Conservation (phyloP, 2,113 vertebrate genomes). For the Tetrax tetrax region DNA sequence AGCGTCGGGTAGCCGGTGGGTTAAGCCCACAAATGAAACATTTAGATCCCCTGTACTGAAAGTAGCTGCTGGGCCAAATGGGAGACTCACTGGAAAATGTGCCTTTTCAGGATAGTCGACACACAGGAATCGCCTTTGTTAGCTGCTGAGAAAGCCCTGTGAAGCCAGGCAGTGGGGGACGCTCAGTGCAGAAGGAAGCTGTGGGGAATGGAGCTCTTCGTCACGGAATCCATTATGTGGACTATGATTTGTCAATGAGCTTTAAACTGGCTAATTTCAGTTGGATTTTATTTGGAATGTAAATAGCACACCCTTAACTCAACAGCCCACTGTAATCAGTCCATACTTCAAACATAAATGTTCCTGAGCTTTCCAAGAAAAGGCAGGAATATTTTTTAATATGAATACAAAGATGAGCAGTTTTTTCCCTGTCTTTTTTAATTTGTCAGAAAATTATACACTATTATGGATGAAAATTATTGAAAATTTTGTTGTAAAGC, state of each 20-base stretch:
- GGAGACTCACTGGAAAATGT: neutral
- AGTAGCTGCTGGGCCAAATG: neutral
- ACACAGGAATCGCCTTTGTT: neutral
- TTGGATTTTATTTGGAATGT: neutral
- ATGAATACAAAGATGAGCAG: neutral
- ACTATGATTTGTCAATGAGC: neutral
- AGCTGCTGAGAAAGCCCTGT: neutral
- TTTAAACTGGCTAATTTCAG: neutral
- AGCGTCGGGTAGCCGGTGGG: neutral
- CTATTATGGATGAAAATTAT: neutral
- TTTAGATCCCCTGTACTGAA: neutral
- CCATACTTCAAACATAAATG: neutral
- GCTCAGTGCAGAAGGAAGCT: neutral
- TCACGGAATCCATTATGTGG: neutral
- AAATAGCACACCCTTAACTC: neutral
- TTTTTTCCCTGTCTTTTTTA: neutral
- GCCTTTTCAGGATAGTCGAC: neutral
- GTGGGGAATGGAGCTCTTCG: neutral
- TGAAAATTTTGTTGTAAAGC: neutral
- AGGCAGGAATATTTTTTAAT: neutral
- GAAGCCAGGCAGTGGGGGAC: neutral
- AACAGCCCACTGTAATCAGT: neutral
- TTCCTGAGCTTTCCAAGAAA: neutral
- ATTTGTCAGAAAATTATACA: neutral
- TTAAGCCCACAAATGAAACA: neutral